Evolutionary conservation across 2,797 vertebrate species (phyloP).

Genomic region (Hyperoplus immaculatus): DNA sequence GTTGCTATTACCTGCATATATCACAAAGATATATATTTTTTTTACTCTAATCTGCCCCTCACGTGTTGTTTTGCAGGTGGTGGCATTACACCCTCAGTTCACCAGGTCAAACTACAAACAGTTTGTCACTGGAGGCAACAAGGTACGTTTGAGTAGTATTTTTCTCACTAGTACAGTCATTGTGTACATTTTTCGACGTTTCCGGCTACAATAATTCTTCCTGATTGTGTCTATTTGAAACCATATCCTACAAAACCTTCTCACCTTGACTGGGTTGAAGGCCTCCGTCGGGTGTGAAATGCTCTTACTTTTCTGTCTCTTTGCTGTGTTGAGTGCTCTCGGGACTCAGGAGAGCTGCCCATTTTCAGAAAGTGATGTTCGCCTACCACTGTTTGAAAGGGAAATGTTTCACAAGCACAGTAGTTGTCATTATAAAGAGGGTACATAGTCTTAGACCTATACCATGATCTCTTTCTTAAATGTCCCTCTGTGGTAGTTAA

Average conservation of each 20-base stretch:
- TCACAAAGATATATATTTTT: not conserved
- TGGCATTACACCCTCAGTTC: conserved; percentile 96
- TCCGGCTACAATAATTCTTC: conserved; percentile 59
- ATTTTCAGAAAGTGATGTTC: conserved; percentile 89
- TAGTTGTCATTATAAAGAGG: conserved; percentile 85
- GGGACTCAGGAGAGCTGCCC: conserved; percentile 74
- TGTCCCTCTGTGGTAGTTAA: conserved; percentile 37
- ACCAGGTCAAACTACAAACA: conserved; percentile 96
- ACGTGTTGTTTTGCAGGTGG: conserved; percentile 76
- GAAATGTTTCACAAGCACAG: conserved; percentile 79
- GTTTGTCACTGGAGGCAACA: conserved; percentile 98
- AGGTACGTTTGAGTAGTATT: conserved; percentile 85
- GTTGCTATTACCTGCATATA: not conserved
- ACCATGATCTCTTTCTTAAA: conserved; percentile 46
- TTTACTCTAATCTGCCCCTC: not conserved
- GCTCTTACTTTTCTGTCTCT: conserved; percentile 81
- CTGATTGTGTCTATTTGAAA: conserved; percentile 64
- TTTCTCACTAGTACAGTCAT: conserved; percentile 28
- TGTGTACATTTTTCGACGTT: conserved; percentile 46
- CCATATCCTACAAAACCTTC: conserved; percentile 58
- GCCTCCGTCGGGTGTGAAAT: conserved; percentile 79
- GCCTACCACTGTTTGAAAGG: conserved; percentile 83
- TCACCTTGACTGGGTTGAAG: conserved; percentile 60
- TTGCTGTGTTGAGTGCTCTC: conserved; percentile 77
- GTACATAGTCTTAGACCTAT: conserved; percentile 71